Evolutionary conservation across 1,140 invertebrate genomes (phyloP).

Genomic region (Zelostemma sp.): DNA sequence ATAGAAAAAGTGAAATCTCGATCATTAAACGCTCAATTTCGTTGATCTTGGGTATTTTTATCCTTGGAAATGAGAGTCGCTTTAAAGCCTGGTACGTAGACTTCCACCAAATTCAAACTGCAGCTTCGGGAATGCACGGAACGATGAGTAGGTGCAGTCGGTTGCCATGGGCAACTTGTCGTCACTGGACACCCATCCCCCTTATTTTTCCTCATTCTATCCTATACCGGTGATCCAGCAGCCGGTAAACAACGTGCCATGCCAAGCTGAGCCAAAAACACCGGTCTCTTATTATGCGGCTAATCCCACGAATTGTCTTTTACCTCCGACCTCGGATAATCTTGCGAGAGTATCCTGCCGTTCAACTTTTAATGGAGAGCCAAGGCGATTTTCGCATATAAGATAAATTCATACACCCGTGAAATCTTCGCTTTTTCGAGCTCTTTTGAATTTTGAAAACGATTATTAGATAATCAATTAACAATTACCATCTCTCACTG

Average conservation of each 20-base stretch:
- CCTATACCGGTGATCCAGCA: conserved; percentile 56
- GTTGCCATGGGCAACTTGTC: conserved; percentile 69
- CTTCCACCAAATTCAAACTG: conserved; percentile 62
- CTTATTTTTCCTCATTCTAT: conserved; percentile 51
- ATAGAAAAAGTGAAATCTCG: no score
- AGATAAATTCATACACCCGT: background rate
- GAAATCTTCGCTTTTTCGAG: no score
- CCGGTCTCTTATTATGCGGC: conserved; percentile 68
- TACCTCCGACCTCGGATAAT: conserved; percentile 46
- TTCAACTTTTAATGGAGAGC: conserved; percentile 34
- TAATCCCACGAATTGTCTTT: conserved; percentile 67
- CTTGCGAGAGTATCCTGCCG: conserved; percentile 35
- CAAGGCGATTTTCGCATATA: background rate
- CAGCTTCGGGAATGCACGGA: conserved; percentile 62
- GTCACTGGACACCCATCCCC: conserved; percentile 67
- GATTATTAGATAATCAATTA: no score
- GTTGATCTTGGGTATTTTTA: conserved; percentile 14
- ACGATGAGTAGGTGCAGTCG: conserved; percentile 67
- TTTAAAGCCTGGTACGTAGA: conserved; percentile 37
- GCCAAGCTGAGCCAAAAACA: conserved; percentile 66
- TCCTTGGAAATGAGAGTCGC: conserved; percentile 37
- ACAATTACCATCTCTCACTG: no score
- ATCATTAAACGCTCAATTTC: background rate
- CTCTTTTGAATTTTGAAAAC: no score
- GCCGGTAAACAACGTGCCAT: conserved; percentile 63